Percentiles rank a stretch among this genome's conserved stretches.
phyloP scores from a whole-genome alignment of 2,797 vertebrate genomes.

The Pampus argenteus region DNA sequence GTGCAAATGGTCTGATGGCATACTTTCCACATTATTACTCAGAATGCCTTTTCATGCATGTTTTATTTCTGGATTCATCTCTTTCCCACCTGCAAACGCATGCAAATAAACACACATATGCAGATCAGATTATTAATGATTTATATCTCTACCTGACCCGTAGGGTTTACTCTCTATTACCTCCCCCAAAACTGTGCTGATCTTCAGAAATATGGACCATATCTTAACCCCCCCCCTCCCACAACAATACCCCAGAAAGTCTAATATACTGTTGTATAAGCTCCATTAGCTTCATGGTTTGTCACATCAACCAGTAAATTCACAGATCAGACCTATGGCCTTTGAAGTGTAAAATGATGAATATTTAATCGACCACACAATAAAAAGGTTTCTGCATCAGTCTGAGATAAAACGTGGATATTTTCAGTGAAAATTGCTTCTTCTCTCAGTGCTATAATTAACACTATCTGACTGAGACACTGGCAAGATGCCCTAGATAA shows the following conservation, averaged over 20 bases:
- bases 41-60: conserved; percentile 9
- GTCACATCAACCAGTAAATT: conserved; percentile 52
- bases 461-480: conserved; percentile 35
- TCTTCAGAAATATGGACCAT: conserved; percentile 62
- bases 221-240: conserved; percentile 12
- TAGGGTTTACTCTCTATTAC: conserved; percentile 61
- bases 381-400: conserved; percentile 39
- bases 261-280: conserved; percentile 26
- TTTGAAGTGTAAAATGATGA: conserved; percentile 68
- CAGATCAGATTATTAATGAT: conserved; percentile 67
- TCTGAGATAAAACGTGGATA: conserved; percentile 24
- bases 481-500: conserved; percentile 45
- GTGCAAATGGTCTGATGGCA: conserved; percentile 6
- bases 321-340: conserved; percentile 47
- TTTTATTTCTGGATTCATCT: conserved; percentile 1
- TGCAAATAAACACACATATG: conserved; percentile 35
- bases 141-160: conserved; percentile 60
- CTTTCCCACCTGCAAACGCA: conserved; percentile 34
- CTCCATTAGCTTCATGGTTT: conserved; percentile 60
- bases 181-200: conserved; percentile 45
- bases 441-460: conserved; percentile 53
- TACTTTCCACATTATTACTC: background rate
- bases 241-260: conserved; percentile 22
- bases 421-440: conserved; percentile 38
- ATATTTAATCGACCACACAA: conserved; percentile 50